phyloP scores from a whole-genome alignment of 1,140 invertebrate species.

The Ectropis grisescens region DNA sequence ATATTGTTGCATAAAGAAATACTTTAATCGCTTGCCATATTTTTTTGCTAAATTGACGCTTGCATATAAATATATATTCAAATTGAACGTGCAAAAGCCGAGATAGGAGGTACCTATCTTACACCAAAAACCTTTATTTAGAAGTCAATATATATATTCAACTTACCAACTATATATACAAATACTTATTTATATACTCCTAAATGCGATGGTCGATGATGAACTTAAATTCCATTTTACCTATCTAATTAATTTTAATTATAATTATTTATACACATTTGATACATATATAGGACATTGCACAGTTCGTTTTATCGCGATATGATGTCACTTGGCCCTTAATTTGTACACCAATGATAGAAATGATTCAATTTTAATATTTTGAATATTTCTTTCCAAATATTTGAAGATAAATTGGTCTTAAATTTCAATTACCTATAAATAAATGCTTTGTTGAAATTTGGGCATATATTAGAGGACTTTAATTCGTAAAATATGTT shows the following conservation, averaged over 20 bases:
- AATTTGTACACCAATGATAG: constrained; percentile 33
- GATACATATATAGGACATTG: constrained; percentile 58
- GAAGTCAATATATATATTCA: constrained; percentile 42
- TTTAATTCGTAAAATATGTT: too few relatives aligned
- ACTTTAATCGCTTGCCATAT: constrained; percentile 33
- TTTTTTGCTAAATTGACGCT: constrained; percentile 62
- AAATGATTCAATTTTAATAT: too few relatives aligned
- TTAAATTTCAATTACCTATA: too few relatives aligned
- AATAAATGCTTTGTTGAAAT: too few relatives aligned
- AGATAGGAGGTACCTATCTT: constrained; percentile 63
- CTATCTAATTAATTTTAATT: constrained; percentile 50
- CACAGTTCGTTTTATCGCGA: constrained; percentile 50
- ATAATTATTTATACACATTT: constrained; percentile 46
- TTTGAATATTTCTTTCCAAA: too few relatives aligned
- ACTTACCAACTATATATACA: constrained; percentile 60
- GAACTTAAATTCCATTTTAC: constrained; percentile 57
- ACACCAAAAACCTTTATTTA: constrained; percentile 65
- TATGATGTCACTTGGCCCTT: constrained; percentile 36
- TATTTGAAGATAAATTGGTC: too few relatives aligned
- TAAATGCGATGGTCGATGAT: constrained; percentile 51
- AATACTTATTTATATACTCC: constrained; percentile 41
- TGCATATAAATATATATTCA: constrained; percentile 64
- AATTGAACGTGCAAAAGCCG: constrained; percentile 52
- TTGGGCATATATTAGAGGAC: too few relatives aligned
- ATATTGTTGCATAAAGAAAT: background rate